phyloP scores from a whole-genome alignment of 1,140 invertebrate species.

The Trichogramma pretiosum region DNA sequence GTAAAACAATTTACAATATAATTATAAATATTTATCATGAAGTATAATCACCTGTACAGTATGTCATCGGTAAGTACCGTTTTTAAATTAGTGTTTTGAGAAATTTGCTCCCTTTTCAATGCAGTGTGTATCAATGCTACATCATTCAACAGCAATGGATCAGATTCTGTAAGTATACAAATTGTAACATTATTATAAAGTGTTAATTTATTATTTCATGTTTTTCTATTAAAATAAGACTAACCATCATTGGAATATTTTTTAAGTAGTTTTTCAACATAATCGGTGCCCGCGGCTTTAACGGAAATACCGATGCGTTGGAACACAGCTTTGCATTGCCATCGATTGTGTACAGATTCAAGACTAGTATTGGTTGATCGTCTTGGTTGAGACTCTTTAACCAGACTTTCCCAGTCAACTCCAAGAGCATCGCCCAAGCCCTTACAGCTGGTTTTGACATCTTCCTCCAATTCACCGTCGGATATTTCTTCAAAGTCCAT shows the following conservation, averaged over 20 bases:
- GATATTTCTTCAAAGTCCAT: constrained; percentile 85
- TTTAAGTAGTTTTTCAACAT: constrained; percentile 52
- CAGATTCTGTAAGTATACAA: constrained; percentile 20
- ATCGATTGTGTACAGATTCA: constrained; percentile 58
- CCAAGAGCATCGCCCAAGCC: constrained; percentile 79
- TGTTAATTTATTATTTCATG: too few relatives aligned
- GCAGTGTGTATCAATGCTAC: constrained; percentile 39
- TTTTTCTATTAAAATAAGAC: too few relatives aligned
- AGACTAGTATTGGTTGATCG: constrained; percentile 35
- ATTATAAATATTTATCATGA: background rate
- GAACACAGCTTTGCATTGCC: constrained; percentile 64
- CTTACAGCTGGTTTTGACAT: constrained; percentile 50
- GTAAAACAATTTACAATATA: constrained; percentile 2
- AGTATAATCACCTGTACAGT: constrained; percentile 30
- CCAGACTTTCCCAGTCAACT: constrained; percentile 85
- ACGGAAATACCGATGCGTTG: constrained; percentile 63
- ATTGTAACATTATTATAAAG: background rate
- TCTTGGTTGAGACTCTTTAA: constrained; percentile 62
- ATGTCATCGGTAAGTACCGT: constrained; percentile 32
- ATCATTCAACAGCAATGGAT: constrained; percentile 31
- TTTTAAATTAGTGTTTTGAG: constrained; percentile 24
- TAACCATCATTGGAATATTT: constrained; percentile 44
- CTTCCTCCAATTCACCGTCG: constrained; percentile 78
- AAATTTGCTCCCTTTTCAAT: constrained; percentile 27
- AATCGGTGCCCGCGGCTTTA: constrained; percentile 57